These are phyloP conservation scores for Sylvia atricapilla DNA, from an alignment of 2,113 vertebrate genomes.

Conservation along the genomic window DNA sequence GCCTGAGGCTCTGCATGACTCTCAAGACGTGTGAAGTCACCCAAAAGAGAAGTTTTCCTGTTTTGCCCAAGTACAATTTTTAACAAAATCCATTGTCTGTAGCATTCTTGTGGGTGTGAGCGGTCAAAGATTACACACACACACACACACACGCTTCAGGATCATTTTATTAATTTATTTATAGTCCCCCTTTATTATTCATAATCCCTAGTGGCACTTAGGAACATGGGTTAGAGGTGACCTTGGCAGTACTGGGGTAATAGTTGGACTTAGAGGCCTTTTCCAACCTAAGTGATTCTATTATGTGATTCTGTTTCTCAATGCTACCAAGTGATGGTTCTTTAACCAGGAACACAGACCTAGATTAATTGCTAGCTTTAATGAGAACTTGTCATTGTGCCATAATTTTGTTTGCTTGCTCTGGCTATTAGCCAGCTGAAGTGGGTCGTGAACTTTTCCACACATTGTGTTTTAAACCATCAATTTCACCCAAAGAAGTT, in stretches of 20 bases:
- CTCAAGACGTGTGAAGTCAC: not conserved
- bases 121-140: accelerated
- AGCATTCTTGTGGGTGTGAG: not conserved
- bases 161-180: not conserved
- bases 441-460: not conserved
- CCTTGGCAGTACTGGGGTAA: not conserved
- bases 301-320: not conserved
- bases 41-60: not conserved
- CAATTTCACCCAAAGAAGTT: accelerated
- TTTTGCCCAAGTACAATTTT: not conserved
- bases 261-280: not conserved
- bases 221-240: not conserved
- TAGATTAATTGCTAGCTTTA: not conserved
- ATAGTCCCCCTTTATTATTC: not conserved
- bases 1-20: not conserved
- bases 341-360: not conserved
- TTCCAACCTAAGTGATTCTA: not conserved
- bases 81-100: accelerated
- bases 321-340: not conserved
- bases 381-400: not conserved
- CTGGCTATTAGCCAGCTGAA: not conserved
- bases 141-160: accelerated
- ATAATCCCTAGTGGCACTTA: too few species aligned
- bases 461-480: not conserved
- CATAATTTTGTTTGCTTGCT: not conserved